Evolutionary conservation across 2,797 vertebrate genomes (phyloP), one percentile per base, ranked within the genome.

Genomic region (Poeciliopsis turneri): DNA sequence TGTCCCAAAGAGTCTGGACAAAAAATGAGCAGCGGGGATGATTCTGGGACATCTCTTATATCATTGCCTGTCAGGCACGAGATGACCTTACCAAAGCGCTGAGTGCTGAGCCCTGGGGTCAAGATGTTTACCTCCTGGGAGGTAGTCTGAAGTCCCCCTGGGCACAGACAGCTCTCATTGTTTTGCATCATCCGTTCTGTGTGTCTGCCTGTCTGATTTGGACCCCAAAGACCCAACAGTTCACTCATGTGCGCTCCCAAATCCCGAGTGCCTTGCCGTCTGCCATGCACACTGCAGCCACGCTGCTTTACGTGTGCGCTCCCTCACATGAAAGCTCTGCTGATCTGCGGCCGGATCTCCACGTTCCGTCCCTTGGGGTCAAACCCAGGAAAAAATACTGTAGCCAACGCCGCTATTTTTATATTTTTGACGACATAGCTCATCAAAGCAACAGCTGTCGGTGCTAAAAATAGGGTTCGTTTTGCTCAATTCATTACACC

Each of bases 201-300:
- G 85, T 86, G 86, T 88, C 85, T 82, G 86, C 68, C 86, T 79
- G 81, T 85, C 78, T 89, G 86, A 92, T 92, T 86, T 81, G 86
- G 91, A 78, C 89, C 86, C 93, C 84, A 81, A 94, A 89, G 92
- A 86, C 83, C 85, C 68, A 72, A 91, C 72, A 66, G 84, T 78
- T 93, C 90, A 88, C 84, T 93, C 92, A 91, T 92, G 89, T 90
- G 90, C 77, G 73, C 64, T 89, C 49, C 79, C 66, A 90, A 91
- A 87, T 93, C 93, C 92, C 91, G 10, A 72, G 75, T 79, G 91
- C 28, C 75, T 78, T 51, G 12, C 88, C 33, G 71, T 90, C 86
- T 92, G 89, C 87, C 78, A 74, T 2, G 43, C 83, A 86, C 68
- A 68, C 81, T 70, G 72, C 76, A 70, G 64, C 76, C 78, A 33